These are phyloP conservation scores for Rhingia rostrata DNA, from an alignment of 2,888 invertebrate species.

Conservation along the genomic window DNA sequence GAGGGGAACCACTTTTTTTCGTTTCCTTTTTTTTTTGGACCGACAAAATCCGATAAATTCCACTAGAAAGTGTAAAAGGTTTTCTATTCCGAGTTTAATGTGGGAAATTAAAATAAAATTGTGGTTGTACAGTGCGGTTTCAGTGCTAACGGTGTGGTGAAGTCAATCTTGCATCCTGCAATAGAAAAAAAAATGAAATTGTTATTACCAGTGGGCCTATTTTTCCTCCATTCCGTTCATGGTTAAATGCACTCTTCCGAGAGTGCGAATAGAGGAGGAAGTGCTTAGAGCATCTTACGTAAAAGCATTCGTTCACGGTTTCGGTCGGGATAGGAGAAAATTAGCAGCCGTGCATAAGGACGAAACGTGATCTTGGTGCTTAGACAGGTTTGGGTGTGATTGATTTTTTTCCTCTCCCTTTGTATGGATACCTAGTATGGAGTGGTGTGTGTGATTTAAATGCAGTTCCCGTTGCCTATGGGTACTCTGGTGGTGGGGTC, in stretches of 20 bases:
- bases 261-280: conserved; percentile 54
- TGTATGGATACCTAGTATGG: conserved; percentile 22
- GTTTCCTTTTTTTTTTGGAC: conserved; percentile 48
- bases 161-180: conserved; percentile 59
- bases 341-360: conserved; percentile 38
- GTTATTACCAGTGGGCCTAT: conserved; percentile 39
- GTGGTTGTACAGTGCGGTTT: conserved; percentile 64
- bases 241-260: conserved; percentile 67
- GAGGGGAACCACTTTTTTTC: conserved; percentile 18
- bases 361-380: conserved; percentile 58
- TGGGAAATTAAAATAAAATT: conserved; percentile 63
- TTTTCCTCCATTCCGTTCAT: conserved; percentile 35
- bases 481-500: conserved; percentile 8
- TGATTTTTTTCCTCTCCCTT: conserved; percentile 56
- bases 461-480: conserved; percentile 46
- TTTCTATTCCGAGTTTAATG: conserved; percentile 27
- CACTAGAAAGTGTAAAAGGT: conserved; percentile 72
- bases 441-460: conserved; percentile 44
- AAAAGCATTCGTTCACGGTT: conserved; percentile 62
- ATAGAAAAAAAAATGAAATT: conserved; percentile 14
- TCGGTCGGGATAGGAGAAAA: conserved; percentile 37
- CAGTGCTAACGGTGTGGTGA: conserved; percentile 61
- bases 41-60: conserved; percentile 73
- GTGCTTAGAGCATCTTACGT: conserved; percentile 70
- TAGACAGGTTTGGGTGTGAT: conserved; percentile 73